phyloP scores from a whole-genome alignment of 2,797 vertebrate genomes.

The Oryzias sinensis region DNA sequence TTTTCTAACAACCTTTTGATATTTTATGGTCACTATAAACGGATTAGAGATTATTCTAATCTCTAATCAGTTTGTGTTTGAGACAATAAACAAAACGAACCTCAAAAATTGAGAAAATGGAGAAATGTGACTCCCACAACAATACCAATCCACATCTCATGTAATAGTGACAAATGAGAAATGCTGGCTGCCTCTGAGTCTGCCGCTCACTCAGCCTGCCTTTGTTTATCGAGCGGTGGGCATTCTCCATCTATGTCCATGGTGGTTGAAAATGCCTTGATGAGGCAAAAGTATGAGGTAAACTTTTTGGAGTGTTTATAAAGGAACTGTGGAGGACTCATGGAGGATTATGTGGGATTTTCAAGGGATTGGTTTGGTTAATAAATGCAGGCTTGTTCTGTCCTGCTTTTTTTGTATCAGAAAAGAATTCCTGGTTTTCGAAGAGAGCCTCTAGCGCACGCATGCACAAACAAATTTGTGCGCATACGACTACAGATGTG shows the following conservation, averaged over 20 bases:
- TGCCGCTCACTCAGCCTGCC: constrained; percentile 40
- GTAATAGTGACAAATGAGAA: constrained; percentile 29
- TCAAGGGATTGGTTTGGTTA: constrained; percentile 55
- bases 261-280: constrained; percentile 53
- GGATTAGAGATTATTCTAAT: neutral
- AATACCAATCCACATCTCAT: constrained; percentile 17
- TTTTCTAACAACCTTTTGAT: no score
- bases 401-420: constrained; percentile 32
- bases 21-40: no score
- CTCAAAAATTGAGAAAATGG: neutral
- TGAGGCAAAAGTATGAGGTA: constrained; percentile 61
- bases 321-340: constrained; percentile 50
- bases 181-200: constrained; percentile 40
- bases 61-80: constrained; percentile 4
- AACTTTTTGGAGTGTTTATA: constrained; percentile 70
- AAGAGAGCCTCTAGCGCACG: neutral
- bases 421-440: constrained; percentile 20
- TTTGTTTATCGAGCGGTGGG: constrained; percentile 47
- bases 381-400: constrained; percentile 63
- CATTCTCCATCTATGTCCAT: constrained; percentile 44
- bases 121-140: constrained; percentile 9
- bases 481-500: constrained; percentile 14
- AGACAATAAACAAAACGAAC: constrained; percentile 1
- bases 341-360: constrained; percentile 59
- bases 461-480: constrained; percentile 14